Percentiles rank a stretch among this genome's conserved stretches.
phyloP scores from a whole-genome alignment of 2,888 invertebrate species.

The Orchesella flavescens region DNA sequence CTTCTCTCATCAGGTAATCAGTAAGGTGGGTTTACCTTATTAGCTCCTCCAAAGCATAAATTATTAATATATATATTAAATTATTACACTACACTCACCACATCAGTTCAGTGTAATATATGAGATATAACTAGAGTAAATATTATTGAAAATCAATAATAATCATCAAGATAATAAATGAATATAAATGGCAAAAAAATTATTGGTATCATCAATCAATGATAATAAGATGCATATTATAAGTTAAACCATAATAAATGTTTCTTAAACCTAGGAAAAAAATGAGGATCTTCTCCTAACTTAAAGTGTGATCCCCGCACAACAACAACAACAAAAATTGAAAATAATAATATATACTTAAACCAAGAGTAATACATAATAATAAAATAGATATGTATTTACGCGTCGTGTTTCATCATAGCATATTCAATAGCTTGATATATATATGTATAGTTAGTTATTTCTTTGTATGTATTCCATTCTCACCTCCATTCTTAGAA shows the following conservation, averaged over 20 bases:
- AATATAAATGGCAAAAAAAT: constrained; percentile 16
- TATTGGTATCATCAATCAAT: constrained; percentile 31
- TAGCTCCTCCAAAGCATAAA: neutral
- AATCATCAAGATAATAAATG: neutral
- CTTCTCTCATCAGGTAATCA: neutral
- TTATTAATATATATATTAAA: neutral
- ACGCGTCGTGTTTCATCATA: no score
- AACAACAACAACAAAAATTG: no score
- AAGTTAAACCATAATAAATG: neutral
- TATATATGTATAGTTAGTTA: constrained; percentile 20
- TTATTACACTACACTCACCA: constrained; percentile 23
- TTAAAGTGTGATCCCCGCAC: no score
- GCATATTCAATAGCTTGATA: neutral
- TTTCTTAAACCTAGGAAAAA: neutral
- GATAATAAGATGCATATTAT: constrained; percentile 22
- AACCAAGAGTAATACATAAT: no score
- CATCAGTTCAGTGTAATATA: constrained; percentile 46
- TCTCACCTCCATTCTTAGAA: neutral
- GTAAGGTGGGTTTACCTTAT: constrained; percentile 21
- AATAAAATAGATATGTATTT: no score
- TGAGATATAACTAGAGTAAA: constrained; percentile 1
- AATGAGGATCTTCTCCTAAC: neutral
- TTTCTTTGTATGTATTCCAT: constrained; percentile 16
- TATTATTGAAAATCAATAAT: neutral
- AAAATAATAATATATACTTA: no score